A percentile compares a stretch with the other conserved stretches of the same genome.
These are phyloP conservation scores for Sanderia malayensis DNA, from an alignment of 30 jellyfish, hydroid and myxozoan species.

Conservation along the genomic window DNA sequence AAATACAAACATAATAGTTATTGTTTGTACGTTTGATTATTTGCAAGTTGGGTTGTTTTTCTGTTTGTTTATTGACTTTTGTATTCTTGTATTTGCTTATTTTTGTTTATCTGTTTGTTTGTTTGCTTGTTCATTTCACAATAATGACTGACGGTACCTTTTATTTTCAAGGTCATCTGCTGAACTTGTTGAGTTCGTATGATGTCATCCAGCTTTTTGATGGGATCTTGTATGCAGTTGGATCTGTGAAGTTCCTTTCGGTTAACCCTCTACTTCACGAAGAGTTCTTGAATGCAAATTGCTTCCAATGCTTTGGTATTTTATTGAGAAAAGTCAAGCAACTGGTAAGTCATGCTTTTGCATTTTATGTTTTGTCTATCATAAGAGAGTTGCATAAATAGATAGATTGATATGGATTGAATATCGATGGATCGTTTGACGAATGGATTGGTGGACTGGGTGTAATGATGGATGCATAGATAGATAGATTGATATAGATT, in stretches of 20 bases:
- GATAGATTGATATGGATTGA: too few species aligned
- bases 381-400: too few species aligned
- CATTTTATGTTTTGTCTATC: too few species aligned
- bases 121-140: too few species aligned
- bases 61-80: not conserved
- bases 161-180: slow-evolving; percentile 30
- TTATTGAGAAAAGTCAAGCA: slow-evolving; percentile 9
- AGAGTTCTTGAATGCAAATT: slow-evolving; percentile 29
- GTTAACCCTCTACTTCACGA: slow-evolving; percentile 39
- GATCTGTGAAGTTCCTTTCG: slow-evolving; percentile 51
- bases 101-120: not conserved
- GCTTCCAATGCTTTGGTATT: slow-evolving; percentile 36
- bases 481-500: too few species aligned
- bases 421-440: too few species aligned
- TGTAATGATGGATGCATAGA: too few species aligned
- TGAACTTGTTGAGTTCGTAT: slow-evolving; percentile 24
- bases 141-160: too few species aligned
- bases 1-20: too few species aligned
- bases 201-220: slow-evolving; percentile 29
- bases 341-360: slow-evolving; percentile 18
- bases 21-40: too few species aligned
- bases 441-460: too few species aligned
- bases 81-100: not conserved
- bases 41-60: too few species aligned
- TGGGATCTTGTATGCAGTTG: slow-evolving; percentile 59